phyloP scores from a whole-genome alignment of 2,888 invertebrate genomes.

The Phasia obesa region DNA sequence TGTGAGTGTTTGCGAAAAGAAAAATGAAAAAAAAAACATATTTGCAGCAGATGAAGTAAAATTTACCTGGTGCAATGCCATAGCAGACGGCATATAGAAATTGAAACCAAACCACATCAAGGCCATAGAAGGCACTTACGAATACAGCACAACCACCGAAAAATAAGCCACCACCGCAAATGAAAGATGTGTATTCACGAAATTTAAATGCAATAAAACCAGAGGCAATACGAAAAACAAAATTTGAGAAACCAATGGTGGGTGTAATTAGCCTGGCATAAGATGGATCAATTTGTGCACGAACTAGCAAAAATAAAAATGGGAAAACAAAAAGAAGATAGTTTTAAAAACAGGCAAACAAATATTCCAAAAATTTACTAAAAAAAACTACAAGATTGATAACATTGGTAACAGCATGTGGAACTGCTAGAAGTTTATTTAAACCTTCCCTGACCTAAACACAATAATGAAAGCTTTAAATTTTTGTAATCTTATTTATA shows the following conservation, averaged over 20 bases:
- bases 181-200: conserved; percentile 72
- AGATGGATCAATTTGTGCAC: conserved; percentile 66
- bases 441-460: no score
- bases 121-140: conserved; percentile 85
- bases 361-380: neutral
- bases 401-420: neutral
- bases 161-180: conserved; percentile 77
- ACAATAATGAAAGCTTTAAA: no score
- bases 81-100: conserved; percentile 76
- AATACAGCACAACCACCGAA: conserved; percentile 85
- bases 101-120: conserved; percentile 76
- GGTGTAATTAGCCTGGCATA: conserved; percentile 72
- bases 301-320: conserved; percentile 48
- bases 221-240: conserved; percentile 81
- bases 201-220: conserved; percentile 77
- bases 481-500: no score
- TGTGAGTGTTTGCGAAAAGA: conserved; percentile 7
- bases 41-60: conserved; percentile 26
- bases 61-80: conserved; percentile 77
- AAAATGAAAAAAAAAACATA: neutral
- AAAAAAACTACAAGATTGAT: neutral
- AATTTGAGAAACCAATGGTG: conserved; percentile 89
- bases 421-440: no score
- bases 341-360: neutral
- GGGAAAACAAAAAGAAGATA: neutral